Base-by-base conservation (phyloP, 2,888 invertebrate genomes). In the Diogma glabrata region DNA sequence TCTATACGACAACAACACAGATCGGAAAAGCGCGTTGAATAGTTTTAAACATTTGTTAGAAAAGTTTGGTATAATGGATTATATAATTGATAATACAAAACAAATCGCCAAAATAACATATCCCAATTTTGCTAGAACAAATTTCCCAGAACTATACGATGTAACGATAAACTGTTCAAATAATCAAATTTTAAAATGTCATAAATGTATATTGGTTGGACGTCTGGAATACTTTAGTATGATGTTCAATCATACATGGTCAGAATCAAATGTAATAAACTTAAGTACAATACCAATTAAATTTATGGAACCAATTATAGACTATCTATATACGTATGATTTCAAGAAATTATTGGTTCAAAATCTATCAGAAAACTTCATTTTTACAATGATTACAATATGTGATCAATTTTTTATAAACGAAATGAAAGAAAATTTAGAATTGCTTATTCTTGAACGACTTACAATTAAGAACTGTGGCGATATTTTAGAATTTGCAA, bases 171-270 rank as follows among this genome's bases (percentile, higher is more conserved):
- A 72, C 24, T 72, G 76, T 30, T 75, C 72, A 28, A 75, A 73
- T 19, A 73, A 73, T 33, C 55, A 61, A 20, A 60, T 64, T 40
- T 65, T 87, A 19, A 66, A 73, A 1, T 89, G 87, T 0, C 91
- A 92, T 64, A 84, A 82, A 61, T 91, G 89, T 63, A 71, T 92
- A n/a, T 67, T 92, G 16, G 81, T 83, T 0, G 82, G 87, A 0
- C 70, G 89, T 26, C 70, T 87, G n/a, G 89, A 91, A 56, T 92
- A 91, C 67, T 92, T 92, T 64, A 78, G 80, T 54, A 83, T 83
- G 60, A 87, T 92, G 86, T 83, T 91, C 59, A 78, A 81, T 61
- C 78, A 81, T 60, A 78, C 82, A 40, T 91, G 90, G 90, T 61
- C 64, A 2, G 67, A 68, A 54, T 62, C 60, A 3, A 59, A 60